Base-by-base conservation (phyloP, 92 coral and sea anemone genomes). In the Montipora capitata region DNA sequence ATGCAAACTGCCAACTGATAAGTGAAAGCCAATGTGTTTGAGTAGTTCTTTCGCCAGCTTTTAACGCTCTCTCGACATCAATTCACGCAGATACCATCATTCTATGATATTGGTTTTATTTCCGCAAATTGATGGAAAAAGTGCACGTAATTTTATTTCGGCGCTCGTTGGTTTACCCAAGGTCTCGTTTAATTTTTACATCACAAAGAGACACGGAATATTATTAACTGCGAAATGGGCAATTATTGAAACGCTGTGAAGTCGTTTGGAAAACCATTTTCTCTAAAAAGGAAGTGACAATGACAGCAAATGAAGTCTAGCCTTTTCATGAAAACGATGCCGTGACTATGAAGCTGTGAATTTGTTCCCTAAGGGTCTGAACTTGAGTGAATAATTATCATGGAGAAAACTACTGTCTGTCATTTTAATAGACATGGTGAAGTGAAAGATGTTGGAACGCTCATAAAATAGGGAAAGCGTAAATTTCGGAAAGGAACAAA, bases 221-320 rank as follows among this genome's bases (percentile, higher is more conserved):
- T 68, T 15, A 14, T 15, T 80, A 35, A 7, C 54, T 52, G 76
- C 38, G 76, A 80, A 80, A 51, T 80, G 39, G 68, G 27, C 65
- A 13, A 49, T 66, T 20, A 80, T 80, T 48, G 52, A 48, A 63
- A 51, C 8, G 40, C 27, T 45, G 43, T 7, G 48, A 17, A 35
- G 52, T 12, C 13, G 15, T 68, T 41, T 68, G 3, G 9, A 67
- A 42, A 63, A 4, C 43, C 14, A 14, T 62, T 54, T 52, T 54
- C 13, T 48, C 6, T 9, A 11, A 7, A 57, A 74, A 38, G 27
- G 20, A 18, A n/a, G 79, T 74, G 78, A 17, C 78, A 74, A 18
- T 74, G 48, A 74, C 27, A 20, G 27, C 27, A 20, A 20, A 20
- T 20, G 27, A 20, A 20, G 27, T 20, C 27, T 20, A 20, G 10